Percentiles rank a stretch among this genome's conserved stretches.
These are phyloP conservation scores for Drosophila serrata DNA, from an alignment of 1,140 invertebrate genomes.

Conservation along the genomic window DNA sequence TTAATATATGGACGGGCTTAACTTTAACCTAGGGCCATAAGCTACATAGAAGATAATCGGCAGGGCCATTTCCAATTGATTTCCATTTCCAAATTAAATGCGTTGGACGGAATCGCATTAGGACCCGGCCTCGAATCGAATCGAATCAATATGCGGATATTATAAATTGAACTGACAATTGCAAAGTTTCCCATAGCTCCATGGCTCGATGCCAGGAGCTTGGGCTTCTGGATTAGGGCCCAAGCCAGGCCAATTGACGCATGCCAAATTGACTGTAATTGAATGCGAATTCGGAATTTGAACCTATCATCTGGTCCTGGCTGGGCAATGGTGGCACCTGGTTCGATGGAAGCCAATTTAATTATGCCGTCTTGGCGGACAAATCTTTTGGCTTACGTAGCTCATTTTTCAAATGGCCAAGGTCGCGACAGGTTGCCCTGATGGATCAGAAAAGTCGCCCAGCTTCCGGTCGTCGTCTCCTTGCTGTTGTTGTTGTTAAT, in stretches of 20 bases:
- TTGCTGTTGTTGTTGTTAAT: slow-evolving; percentile 49
- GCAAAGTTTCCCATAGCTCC: neutral
- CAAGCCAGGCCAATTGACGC: slow-evolving; percentile 22
- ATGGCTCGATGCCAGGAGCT: neutral
- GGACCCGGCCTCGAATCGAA: neutral
- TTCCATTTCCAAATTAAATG: slow-evolving; percentile 31
- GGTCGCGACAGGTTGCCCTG: slow-evolving; percentile 66
- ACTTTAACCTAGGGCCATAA: slow-evolving; percentile 7
- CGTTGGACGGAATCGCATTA: slow-evolving; percentile 19
- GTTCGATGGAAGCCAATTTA: slow-evolving; percentile 47
- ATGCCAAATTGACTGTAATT: slow-evolving; percentile 47
- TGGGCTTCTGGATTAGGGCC: neutral
- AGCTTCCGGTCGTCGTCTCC: neutral
- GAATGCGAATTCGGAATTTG: slow-evolving; percentile 23
- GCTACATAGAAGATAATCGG: slow-evolving; percentile 10
- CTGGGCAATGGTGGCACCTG: slow-evolving; percentile 8
- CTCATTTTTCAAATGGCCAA: slow-evolving; percentile 62
- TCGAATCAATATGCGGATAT: slow-evolving; percentile 34
- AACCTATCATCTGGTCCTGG: neutral
- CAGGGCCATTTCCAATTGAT: slow-evolving; percentile 17
- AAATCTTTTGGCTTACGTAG: slow-evolving; percentile 65
- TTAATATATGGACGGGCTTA: slow-evolving; percentile 5
- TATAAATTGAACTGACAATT: slow-evolving; percentile 32
- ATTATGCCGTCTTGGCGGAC: slow-evolving; percentile 59
- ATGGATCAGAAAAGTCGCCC: slow-evolving; percentile 37